Percentiles rank a stretch among this genome's conserved stretches.
These are phyloP conservation scores for Heptranchias perlo DNA, from an alignment of 2,113 vertebrate genomes.

Conservation along the genomic window DNA sequence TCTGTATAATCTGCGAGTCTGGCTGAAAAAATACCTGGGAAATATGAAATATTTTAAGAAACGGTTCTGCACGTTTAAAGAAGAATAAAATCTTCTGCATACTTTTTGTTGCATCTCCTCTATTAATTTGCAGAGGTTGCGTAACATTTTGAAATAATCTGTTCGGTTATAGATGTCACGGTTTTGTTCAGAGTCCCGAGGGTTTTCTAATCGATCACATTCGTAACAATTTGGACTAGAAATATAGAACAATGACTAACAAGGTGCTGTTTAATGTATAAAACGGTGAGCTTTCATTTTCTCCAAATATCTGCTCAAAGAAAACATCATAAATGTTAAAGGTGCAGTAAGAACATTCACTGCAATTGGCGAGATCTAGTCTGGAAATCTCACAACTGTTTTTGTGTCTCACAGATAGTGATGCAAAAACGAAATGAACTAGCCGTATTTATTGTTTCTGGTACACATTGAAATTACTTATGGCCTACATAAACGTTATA, in stretches of 20 bases:
- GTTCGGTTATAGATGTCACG: background rate
- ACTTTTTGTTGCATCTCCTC: background rate
- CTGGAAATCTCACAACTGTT: background rate
- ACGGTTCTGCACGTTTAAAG: background rate
- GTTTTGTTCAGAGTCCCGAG: background rate
- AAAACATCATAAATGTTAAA: background rate
- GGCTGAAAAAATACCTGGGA: background rate
- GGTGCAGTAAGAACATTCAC: background rate
- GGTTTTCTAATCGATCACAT: constrained; percentile 19
- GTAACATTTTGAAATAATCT: background rate
- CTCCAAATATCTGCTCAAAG: background rate
- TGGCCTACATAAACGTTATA: background rate
- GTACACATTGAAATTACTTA: background rate
- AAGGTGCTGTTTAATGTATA: background rate
- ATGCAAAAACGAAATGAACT: background rate
- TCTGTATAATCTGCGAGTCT: background rate
- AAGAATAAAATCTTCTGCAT: background rate
- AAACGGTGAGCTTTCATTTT: background rate
- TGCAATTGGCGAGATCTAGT: background rate
- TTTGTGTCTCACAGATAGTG: background rate
- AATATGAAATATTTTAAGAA: too few relatives aligned
- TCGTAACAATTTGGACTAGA: background rate
- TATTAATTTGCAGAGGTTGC: background rate
- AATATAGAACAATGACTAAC: background rate
- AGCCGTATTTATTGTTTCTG: background rate